Evolutionary conservation across 2,888 invertebrate genomes (phyloP).

Genomic region (Orthonychiurus folsomi): DNA sequence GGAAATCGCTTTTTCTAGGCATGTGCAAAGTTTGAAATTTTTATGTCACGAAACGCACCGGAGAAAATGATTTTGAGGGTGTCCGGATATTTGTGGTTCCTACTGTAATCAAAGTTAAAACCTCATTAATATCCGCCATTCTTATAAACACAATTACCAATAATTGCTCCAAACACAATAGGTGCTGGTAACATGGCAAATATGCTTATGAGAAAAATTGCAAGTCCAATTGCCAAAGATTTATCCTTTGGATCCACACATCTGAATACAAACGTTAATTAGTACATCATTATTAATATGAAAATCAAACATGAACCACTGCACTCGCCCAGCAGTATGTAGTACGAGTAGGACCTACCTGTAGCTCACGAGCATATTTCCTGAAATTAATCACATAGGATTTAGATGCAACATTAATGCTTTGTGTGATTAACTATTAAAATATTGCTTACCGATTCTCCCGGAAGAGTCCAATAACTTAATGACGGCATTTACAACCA

Average conservation of each 20-base stretch:
- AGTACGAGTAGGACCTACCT: slow-evolving; percentile 43
- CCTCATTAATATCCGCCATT: not conserved
- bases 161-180: slow-evolving; percentile 59
- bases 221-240: slow-evolving; percentile 57
- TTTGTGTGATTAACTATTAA: not conserved
- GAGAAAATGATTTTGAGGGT: no score
- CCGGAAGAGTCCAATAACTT: slow-evolving; percentile 58
- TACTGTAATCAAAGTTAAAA: not conserved
- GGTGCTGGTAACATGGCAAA: slow-evolving; percentile 62
- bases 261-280: slow-evolving; percentile 43
- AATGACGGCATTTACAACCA: slow-evolving; percentile 45
- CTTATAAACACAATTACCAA: no score
- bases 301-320: no score
- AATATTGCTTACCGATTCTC: slow-evolving; percentile 46
- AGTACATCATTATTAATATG: no score
- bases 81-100: no score
- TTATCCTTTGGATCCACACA: slow-evolving; percentile 55
- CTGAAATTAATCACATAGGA: not conserved
- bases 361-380: slow-evolving; percentile 57
- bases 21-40: no score
- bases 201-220: slow-evolving; percentile 54
- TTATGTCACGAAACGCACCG: no score
- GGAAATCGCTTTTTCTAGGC: no score
- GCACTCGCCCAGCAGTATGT: not conserved
- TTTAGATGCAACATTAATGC: not conserved